Evolutionary conservation across 2,797 vertebrate genomes (phyloP).

Genomic region (Rhinichthys osculus): DNA sequence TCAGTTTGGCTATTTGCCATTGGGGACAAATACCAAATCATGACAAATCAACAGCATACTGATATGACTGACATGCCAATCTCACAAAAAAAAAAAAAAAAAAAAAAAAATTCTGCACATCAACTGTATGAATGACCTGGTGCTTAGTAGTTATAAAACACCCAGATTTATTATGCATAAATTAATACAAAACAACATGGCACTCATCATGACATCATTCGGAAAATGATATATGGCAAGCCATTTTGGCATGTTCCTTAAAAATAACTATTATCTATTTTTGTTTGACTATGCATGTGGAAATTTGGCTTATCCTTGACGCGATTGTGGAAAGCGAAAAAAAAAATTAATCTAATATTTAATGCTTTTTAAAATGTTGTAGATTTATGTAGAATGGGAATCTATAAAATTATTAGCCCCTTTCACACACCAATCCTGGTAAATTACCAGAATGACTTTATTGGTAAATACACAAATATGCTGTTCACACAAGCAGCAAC

Average conservation of each 20-base stretch:
- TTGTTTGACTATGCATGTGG: background rate
- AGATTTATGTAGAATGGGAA: background rate
- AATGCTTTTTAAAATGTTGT: background rate
- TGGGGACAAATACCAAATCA: background rate
- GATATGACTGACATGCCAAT: background rate
- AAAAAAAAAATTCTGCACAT: background rate
- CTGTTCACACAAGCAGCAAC: no score
- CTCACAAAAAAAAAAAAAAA: background rate
- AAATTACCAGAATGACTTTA: no score
- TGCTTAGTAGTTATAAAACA: background rate
- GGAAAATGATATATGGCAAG: conserved; percentile 24
- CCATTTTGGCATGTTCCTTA: background rate
- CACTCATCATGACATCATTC: conserved; percentile 29
- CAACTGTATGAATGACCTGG: background rate
- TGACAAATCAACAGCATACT: background rate
- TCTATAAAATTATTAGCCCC: background rate
- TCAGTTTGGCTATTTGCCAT: background rate
- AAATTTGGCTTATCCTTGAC: background rate
- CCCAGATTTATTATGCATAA: background rate
- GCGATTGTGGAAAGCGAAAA: background rate
- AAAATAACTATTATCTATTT: background rate
- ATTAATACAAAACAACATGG: conserved; percentile 10
- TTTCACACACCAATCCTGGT: no score
- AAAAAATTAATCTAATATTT: background rate
- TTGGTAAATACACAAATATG: no score